Conservation (phyloP, 2,888 invertebrate species). For the Acrobasis consociella region DNA sequence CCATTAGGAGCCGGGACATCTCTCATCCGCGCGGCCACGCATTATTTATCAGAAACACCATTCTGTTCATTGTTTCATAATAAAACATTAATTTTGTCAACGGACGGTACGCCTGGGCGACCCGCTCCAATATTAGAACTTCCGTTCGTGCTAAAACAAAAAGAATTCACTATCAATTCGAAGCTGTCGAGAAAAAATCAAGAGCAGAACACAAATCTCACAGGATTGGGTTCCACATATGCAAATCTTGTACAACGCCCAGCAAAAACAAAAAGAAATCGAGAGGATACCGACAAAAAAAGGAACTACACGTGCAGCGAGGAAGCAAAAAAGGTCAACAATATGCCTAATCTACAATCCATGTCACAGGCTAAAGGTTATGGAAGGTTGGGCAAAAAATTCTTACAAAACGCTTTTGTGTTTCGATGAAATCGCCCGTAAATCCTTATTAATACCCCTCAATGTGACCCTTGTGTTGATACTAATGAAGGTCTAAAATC, state of each 20-base stretch:
- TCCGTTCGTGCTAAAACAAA: conserved; percentile 63
- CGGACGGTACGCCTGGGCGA: conserved; percentile 64
- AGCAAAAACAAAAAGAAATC: conserved; percentile 67
- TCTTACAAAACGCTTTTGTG: conserved; percentile 63
- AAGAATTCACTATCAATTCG: conserved; percentile 34
- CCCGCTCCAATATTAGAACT: conserved; percentile 72
- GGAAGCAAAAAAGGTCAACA: conserved; percentile 80
- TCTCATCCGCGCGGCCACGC: conserved; percentile 60
- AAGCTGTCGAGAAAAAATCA: conserved; percentile 22
- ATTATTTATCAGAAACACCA: conserved; percentile 70
- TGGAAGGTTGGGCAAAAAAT: conserved; percentile 79
- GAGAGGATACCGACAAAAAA: conserved; percentile 58
- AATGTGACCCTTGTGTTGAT: conserved; percentile 47
- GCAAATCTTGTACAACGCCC: conserved; percentile 62
- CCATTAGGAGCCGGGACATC: conserved; percentile 59
- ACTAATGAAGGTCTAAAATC: conserved; percentile 51
- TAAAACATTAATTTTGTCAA: conserved; percentile 80
- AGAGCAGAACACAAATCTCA: conserved; percentile 46
- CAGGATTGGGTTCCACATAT: conserved; percentile 56
- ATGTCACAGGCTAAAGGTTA: conserved; percentile 82
- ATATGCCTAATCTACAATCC: conserved; percentile 82
- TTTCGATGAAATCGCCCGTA: conserved; percentile 69
- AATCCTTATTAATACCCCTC: conserved; percentile 39
- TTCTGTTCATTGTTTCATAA: conserved; percentile 80
- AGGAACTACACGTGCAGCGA: conserved; percentile 73